Conservation (phyloP, 92 coral and sea anemone species). For the Desmophyllum pertusum region DNA sequence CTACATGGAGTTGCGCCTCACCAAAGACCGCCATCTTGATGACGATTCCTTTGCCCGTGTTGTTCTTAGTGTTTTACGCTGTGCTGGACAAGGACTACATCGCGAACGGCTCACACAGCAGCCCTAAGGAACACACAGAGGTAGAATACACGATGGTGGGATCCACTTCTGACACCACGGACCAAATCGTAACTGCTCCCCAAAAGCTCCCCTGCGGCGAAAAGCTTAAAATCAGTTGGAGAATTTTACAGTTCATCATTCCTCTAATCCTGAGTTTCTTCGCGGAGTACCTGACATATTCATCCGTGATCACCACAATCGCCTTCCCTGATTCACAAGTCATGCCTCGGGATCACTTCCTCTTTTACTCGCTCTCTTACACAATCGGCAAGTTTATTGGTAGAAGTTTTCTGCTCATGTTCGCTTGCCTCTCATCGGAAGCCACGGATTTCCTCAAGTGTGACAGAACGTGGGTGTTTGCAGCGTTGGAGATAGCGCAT, state of each 20-base stretch:
- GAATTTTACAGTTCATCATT: conserved; percentile 73
- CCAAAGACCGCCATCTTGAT: conserved; percentile 73
- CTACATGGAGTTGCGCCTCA: conserved; percentile 81
- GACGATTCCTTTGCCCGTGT: conserved; percentile 64
- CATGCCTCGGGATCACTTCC: conserved; percentile 79
- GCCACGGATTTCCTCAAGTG: conserved; percentile 56
- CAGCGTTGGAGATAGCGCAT: conserved; percentile 64
- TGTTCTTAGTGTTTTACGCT: conserved; percentile 72
- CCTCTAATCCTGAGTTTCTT: conserved; percentile 77
- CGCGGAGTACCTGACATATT: conserved; percentile 74
- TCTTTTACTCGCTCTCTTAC: conserved; percentile 77
- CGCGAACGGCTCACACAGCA: conserved; percentile 17
- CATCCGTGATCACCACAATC: conserved; percentile 77
- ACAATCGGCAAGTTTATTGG: conserved; percentile 87
- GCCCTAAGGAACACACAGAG: background rate
- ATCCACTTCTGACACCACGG: conserved; percentile 32
- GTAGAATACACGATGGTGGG: conserved; percentile 60
- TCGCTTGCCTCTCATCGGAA: conserved; percentile 55
- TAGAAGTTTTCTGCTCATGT: conserved; percentile 71
- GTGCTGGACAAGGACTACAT: conserved; percentile 70
- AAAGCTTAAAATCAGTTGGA: conserved; percentile 59
- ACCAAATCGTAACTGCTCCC: conserved; percentile 31
- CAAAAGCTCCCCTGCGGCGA: conserved; percentile 39
- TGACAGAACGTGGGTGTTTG: conserved; percentile 80
- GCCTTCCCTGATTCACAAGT: conserved; percentile 74